Evolutionary conservation across 2,888 invertebrate species (phyloP).

Genomic region (Pristionchus japonicus): DNA sequence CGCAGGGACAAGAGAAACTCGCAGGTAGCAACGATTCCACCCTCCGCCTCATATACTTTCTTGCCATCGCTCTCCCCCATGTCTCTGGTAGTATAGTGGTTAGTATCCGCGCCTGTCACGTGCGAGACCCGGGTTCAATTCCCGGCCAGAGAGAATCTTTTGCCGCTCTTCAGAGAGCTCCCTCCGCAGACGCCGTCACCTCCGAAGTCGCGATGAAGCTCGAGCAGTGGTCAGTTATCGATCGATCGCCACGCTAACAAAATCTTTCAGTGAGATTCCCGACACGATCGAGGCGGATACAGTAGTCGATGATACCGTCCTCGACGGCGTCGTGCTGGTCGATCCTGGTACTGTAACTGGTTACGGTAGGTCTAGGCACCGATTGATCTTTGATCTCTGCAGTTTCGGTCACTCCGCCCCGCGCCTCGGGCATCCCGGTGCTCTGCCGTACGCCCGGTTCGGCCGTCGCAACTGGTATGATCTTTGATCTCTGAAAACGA

Average conservation of each 20-base stretch:
- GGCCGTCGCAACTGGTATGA: background rate
- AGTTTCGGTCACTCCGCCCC: background rate
- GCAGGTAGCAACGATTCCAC: constrained; percentile 10
- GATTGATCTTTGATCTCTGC: constrained; percentile 30
- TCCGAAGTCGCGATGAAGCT: constrained; percentile 3
- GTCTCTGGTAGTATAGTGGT: constrained; percentile 78
- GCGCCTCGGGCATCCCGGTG: constrained; percentile 12
- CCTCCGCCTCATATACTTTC: background rate
- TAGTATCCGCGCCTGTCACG: constrained; percentile 79
- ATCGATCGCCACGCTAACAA: background rate
- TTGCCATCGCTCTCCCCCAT: background rate
- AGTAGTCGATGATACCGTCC: background rate
- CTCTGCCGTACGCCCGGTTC: background rate
- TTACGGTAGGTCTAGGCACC: too few relatives aligned
- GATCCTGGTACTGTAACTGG: too few relatives aligned
- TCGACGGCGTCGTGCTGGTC: background rate
- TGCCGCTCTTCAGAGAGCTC: constrained; percentile 24
- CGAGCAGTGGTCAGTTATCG: constrained; percentile 22
- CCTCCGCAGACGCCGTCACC: background rate
- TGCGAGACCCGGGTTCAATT: constrained; percentile 79
- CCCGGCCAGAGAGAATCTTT: constrained; percentile 77
- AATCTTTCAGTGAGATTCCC: background rate
- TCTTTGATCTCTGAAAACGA: background rate
- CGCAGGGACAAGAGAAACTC: constrained; percentile 15
- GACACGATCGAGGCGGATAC: background rate